phyloP scores from a whole-genome alignment of 2,797 vertebrate species.

The Labeo calbasu region DNA sequence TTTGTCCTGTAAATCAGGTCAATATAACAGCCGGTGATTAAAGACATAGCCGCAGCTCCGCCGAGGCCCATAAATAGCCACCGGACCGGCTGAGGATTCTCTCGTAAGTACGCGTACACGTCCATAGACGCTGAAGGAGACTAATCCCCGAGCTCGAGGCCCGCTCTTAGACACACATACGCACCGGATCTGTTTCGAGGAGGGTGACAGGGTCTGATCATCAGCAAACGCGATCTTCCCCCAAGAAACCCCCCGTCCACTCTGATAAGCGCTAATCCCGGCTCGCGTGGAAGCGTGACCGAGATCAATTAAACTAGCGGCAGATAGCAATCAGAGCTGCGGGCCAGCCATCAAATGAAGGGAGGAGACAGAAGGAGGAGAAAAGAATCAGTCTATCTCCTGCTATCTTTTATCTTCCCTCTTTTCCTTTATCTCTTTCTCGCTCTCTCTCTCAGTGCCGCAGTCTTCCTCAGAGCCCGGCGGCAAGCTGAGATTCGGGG shows the following conservation, averaged over 20 bases:
- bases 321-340: constrained; percentile 78
- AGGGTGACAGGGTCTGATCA: constrained; percentile 76
- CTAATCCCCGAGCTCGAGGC: constrained; percentile 69
- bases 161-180: constrained; percentile 72
- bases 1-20: constrained; percentile 68
- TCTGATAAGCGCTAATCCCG: constrained; percentile 80
- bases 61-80: constrained; percentile 60
- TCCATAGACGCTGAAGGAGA: constrained; percentile 71
- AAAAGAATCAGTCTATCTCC: constrained; percentile 48
- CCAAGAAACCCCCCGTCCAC: constrained; percentile 72
- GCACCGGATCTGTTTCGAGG: constrained; percentile 78
- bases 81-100: constrained; percentile 53
- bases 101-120: constrained; percentile 50
- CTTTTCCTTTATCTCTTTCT: constrained; percentile 35
- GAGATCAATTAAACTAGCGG: constrained; percentile 83
- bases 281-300: constrained; percentile 82
- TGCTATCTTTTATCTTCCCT: constrained; percentile 38
- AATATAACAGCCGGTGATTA: constrained; percentile 70
- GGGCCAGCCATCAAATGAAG: constrained; percentile 67
- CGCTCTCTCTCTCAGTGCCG: constrained; percentile 20
- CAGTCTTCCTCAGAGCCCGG: constrained; percentile 44
- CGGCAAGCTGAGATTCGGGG: constrained; percentile 53
- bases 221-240: constrained; percentile 75
- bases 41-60: constrained; percentile 66
- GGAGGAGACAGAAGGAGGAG: constrained; percentile 49